Evolutionary conservation across 2,113 vertebrate species (phyloP), one percentile per base, ranked within the genome.

Genomic region (Tetrax tetrax): DNA sequence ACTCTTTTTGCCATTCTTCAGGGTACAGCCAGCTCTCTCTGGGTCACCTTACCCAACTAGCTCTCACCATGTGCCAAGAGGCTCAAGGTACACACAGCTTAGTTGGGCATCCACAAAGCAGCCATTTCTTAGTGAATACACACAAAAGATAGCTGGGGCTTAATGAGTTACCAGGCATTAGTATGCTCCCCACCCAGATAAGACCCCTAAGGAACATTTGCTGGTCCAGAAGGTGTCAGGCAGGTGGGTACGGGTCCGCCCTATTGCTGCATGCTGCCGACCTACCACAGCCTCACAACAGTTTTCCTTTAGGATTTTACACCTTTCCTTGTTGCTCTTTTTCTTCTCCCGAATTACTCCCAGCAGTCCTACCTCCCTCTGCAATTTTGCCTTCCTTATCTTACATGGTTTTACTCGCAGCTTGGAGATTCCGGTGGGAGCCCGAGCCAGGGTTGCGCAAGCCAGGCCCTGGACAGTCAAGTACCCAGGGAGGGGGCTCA

Each of bases 361-460:
- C 57, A 63, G 35, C 20, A 68, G 31, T 41, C 37, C 14, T 28
- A 37, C 10, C 33, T 45, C 1, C 0, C 1, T 9, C 63, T 60
- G n/a, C 51, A 69, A 2, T 35, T 69, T 48, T 61, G n/a, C 17
- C 53, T 74, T 59, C 63, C n/a, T 70, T 35, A 9, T 22, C 8
- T 28, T 1, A 0, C 71, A 9, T 5, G 6, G 29, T 74, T 89
- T 63, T 31, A 24, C 59, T 61, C 0, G 0, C 53, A 68, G 51
- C 35, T 60, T 4, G 2, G 28, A 2, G 2, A 23, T 12, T 28
- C 12, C 5, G 1, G 37, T 6, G 63, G 31, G 10, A 61, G 27
- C 33, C 50, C 0, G 2, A 70, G 45, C 33, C 0, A 0, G 56
- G 54, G 27, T 33, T 45, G 45, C 0, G 0, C 13, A 14, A 53